These are phyloP conservation scores for Microplitis manilae DNA, from an alignment of 2,888 invertebrate genomes.

Conservation along the genomic window DNA sequence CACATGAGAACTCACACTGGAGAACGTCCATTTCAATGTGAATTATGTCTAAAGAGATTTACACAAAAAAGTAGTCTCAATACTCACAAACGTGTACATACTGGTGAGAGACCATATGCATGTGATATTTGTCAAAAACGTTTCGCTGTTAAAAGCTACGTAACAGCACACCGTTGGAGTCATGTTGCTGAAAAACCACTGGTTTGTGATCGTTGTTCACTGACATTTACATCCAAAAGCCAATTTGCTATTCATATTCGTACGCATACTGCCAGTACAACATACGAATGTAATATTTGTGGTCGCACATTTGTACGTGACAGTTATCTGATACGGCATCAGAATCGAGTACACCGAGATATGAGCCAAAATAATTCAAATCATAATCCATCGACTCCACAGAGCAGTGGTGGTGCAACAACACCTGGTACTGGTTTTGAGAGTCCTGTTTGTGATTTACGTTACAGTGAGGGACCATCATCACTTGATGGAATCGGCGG, in stretches of 20 bases:
- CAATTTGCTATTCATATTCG: conserved; percentile 85
- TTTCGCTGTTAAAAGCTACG: conserved; percentile 87
- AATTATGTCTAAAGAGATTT: conserved; percentile 83
- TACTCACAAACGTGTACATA: conserved; percentile 86
- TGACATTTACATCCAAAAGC: conserved; percentile 82
- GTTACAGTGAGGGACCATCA: conserved; percentile 69
- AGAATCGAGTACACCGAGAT: conserved; percentile 81
- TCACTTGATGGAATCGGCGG: conserved; percentile 65
- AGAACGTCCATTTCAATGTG: conserved; percentile 83
- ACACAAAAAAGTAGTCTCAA: conserved; percentile 87
- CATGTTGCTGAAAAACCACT: conserved; percentile 84
- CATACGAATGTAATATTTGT: conserved; percentile 83
- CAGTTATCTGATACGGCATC: conserved; percentile 85
- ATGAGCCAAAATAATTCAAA: conserved; percentile 65
- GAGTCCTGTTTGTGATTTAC: conserved; percentile 69
- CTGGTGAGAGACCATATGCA: conserved; percentile 84
- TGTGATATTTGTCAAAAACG: conserved; percentile 86
- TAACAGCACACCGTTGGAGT: conserved; percentile 86
- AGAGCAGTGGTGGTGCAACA: conserved; percentile 63
- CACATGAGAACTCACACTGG: conserved; percentile 88
- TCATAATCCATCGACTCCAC: conserved; percentile 69
- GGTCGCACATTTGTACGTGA: conserved; percentile 83
- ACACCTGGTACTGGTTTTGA: conserved; percentile 67
- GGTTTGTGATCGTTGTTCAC: conserved; percentile 81
- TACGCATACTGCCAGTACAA: conserved; percentile 80